Evolutionary conservation across 2,888 invertebrate species (phyloP).

Genomic region (Halictus quadricinctus): DNA sequence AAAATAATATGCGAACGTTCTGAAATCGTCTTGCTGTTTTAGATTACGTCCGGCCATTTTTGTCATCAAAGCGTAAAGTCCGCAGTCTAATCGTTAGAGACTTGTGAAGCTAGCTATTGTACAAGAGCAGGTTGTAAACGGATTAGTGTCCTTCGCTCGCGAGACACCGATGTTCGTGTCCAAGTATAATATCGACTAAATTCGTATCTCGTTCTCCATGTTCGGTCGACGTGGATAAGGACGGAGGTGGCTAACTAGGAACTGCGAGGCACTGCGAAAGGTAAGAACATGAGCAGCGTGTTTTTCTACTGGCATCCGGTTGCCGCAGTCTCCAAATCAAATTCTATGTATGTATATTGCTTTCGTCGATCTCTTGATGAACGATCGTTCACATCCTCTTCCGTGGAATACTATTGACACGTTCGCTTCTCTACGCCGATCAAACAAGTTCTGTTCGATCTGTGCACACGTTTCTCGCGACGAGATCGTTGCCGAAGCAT

Average conservation of each 20-base stretch:
- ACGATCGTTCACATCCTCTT: neutral
- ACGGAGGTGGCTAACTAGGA: conserved; percentile 80
- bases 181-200: neutral
- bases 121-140: neutral
- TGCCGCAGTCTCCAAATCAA: conserved; percentile 59
- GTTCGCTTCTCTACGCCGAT: neutral
- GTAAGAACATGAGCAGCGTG: conserved; percentile 61
- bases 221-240: conserved; percentile 68
- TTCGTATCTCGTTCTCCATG: conserved; percentile 28
- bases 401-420: conserved; percentile 29
- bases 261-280: conserved; percentile 74
- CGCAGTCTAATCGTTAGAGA: neutral
- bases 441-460: conserved; percentile 11
- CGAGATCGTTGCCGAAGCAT: neutral
- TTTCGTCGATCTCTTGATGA: conserved; percentile 36
- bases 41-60: neutral
- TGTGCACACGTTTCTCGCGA: conserved; percentile 8
- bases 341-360: conserved; percentile 44
- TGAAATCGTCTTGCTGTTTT: neutral
- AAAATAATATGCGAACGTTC: neutral
- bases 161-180: neutral
- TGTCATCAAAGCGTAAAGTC: neutral
- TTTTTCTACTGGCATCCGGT: conserved; percentile 51
- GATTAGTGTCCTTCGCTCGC: neutral
- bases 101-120: neutral